phyloP scores from a whole-genome alignment of 2,888 invertebrate genomes.

The Adelphocoris suturalis region DNA sequence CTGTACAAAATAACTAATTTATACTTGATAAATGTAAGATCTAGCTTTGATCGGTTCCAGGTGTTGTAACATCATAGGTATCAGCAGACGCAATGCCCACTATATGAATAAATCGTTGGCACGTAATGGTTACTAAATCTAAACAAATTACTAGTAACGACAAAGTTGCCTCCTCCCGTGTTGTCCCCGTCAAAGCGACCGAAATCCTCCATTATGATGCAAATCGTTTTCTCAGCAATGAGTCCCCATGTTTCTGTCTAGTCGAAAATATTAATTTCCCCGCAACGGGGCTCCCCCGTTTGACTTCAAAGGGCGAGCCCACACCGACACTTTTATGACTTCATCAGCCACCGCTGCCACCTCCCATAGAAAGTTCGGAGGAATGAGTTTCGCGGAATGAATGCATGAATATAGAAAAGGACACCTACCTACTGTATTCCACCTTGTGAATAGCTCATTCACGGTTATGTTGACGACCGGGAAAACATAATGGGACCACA shows the following conservation, averaged over 20 bases:
- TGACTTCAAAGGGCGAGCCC: conserved; percentile 39
- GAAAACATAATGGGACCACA: conserved; percentile 16
- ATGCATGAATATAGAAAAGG: conserved; percentile 37
- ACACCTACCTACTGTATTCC: conserved; percentile 50
- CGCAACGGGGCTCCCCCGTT: neutral
- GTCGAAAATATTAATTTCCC: conserved; percentile 19
- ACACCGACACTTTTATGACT: conserved; percentile 41
- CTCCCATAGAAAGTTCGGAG: conserved; percentile 4
- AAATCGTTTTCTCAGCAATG: neutral
- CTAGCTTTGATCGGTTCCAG: too few relatives aligned
- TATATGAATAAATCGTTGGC: too few relatives aligned
- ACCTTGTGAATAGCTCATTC: conserved; percentile 31
- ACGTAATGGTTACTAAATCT: too few relatives aligned
- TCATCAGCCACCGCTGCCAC: neutral
- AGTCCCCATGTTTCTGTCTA: too few relatives aligned
- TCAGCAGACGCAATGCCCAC: too few relatives aligned
- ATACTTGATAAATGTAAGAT: too few relatives aligned
- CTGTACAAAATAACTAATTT: too few relatives aligned
- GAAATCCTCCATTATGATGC: neutral
- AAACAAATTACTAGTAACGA: too few relatives aligned
- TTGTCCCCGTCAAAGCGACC: neutral
- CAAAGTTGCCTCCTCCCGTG: neutral
- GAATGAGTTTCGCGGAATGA: conserved; percentile 11
- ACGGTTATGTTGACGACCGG: conserved; percentile 7
- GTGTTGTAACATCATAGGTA: too few relatives aligned